A percentile compares a stretch with the other conserved stretches of the same genome.
These are phyloP conservation scores for Acomys russatus DNA, from an alignment of 2,797 vertebrate genomes.

Conservation along the genomic window DNA sequence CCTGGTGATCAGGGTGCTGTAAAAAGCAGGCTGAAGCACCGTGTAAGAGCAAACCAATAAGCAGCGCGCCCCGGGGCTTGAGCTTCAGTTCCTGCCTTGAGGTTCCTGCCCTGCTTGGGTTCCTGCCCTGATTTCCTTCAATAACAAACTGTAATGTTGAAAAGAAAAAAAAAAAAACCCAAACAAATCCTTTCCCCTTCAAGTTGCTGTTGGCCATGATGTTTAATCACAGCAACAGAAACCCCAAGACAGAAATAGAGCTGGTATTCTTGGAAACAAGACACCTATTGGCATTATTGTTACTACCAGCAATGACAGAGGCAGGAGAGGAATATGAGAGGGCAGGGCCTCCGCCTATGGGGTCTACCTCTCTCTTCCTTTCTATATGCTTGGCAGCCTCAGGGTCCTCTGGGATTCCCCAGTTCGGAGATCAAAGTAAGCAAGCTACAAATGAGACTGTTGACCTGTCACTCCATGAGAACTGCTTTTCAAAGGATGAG, in stretches of 20 bases:
- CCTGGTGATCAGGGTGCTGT: background rate
- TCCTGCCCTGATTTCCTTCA: background rate
- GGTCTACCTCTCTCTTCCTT: background rate
- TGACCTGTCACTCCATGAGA: background rate
- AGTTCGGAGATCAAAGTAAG: background rate
- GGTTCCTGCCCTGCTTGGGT: background rate
- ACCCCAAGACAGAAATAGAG: background rate
- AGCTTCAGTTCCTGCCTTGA: background rate
- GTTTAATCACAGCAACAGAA: background rate
- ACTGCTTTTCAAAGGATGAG: background rate
- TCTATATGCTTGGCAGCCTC: background rate
- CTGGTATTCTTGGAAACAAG: background rate
- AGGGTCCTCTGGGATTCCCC: background rate
- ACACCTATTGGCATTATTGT: background rate
- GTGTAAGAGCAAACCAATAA: background rate
- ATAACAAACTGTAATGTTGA: background rate
- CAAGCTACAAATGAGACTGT: too few species aligned
- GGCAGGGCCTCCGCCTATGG: background rate
- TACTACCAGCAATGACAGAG: background rate
- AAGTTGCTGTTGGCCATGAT: background rate
- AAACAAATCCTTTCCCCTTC: background rate
- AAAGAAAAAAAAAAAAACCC: background rate
- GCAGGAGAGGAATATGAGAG: background rate
- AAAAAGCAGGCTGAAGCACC: background rate
- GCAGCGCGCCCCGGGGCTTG: background rate